These are phyloP conservation scores for Marcusenius ussheri DNA, from an alignment of 2,113 vertebrate genomes.

Conservation along the genomic window DNA sequence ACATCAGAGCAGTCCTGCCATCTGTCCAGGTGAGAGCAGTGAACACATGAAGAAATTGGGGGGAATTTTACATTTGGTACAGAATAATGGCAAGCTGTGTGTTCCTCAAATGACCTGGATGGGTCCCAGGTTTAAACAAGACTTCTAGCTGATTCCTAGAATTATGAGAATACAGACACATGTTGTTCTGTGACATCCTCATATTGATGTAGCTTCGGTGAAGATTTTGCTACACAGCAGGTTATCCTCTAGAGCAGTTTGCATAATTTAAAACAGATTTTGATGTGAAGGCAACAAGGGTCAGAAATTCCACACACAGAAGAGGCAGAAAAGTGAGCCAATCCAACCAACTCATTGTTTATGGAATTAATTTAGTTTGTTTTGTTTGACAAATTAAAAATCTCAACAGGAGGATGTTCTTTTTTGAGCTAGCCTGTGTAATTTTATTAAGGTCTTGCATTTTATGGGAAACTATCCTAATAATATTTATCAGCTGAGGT, in stretches of 20 bases:
- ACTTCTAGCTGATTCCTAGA: neutral
- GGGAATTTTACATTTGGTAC: neutral
- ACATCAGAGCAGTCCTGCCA: neutral
- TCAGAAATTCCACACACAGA: conserved; percentile 8
- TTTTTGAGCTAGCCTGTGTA: neutral
- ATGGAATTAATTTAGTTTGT: neutral
- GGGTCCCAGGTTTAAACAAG: neutral
- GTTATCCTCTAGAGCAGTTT: conserved; percentile 22
- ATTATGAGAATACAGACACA: conserved; percentile 9
- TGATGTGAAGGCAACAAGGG: conserved; percentile 26
- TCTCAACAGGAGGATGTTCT: neutral
- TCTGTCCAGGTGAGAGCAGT: neutral
- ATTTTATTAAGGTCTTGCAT: neutral
- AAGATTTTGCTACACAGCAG: conserved; percentile 39
- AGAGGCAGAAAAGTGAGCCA: neutral
- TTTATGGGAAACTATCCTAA: neutral
- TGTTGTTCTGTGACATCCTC: conserved; percentile 40
- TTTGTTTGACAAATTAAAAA: neutral
- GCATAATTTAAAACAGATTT: conserved; percentile 37
- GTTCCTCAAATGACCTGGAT: neutral
- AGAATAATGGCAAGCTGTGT: neutral
- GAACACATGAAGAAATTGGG: neutral
- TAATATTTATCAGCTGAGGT: neutral
- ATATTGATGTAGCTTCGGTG: conserved; percentile 32
- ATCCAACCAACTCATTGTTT: neutral